phyloP scores from a whole-genome alignment of 92 coral and sea anemone genomes.

The Chrysogorgia sp. region DNA sequence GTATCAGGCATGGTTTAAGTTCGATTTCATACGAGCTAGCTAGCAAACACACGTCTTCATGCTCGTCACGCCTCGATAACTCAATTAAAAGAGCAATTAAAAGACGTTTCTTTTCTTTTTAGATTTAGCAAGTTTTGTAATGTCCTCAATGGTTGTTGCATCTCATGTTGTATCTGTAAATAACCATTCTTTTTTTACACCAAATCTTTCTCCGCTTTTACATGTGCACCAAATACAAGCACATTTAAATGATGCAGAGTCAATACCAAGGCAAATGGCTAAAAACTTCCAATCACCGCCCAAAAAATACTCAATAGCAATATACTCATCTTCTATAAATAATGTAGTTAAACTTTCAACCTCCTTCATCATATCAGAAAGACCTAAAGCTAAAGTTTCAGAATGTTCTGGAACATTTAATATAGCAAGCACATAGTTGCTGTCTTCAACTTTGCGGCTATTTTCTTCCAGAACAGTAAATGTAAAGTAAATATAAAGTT shows the following conservation, averaged over 20 bases:
- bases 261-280: background rate
- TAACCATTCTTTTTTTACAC: background rate
- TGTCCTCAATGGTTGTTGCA: no score
- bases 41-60: background rate
- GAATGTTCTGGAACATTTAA: conserved; percentile 28
- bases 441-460: conserved; percentile 20
- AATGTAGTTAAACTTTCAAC: background rate
- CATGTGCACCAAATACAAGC: background rate
- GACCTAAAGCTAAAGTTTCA: conserved; percentile 11
- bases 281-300: background rate
- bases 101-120: no score
- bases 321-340: background rate
- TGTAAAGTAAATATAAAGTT: conserved; percentile 28
- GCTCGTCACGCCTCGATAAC: no score
- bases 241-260: background rate
- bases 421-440: conserved; percentile 38
- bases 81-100: no score
- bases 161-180: no score
- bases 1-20: background rate
- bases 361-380: conserved; percentile 28
- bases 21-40: background rate
- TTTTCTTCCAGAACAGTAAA: conserved; percentile 35
- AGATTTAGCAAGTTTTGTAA: no score
- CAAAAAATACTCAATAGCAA: background rate
- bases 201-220: background rate